These are phyloP conservation scores for Athrips mouffetella DNA, from an alignment of 2,888 invertebrate genomes.

Conservation along the genomic window DNA sequence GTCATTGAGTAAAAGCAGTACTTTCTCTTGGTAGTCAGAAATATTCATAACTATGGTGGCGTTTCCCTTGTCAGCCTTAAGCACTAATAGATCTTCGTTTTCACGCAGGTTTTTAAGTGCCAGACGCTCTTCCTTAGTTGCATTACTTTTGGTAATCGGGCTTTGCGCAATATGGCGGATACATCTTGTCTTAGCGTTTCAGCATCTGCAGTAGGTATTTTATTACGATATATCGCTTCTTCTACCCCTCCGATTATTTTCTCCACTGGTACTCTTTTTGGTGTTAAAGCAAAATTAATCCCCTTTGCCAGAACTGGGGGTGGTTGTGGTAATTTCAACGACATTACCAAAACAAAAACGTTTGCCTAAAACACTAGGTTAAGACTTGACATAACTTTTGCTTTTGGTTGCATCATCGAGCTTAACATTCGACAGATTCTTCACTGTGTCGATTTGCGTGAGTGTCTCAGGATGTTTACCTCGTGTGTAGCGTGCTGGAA, in stretches of 20 bases:
- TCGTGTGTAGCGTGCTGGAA: too few species aligned
- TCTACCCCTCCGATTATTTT: background rate
- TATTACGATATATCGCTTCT: background rate
- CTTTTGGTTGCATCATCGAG: too few species aligned
- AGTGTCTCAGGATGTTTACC: too few species aligned
- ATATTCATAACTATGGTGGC: background rate
- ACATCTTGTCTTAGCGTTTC: background rate
- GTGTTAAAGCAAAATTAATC: background rate
- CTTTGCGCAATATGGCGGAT: background rate
- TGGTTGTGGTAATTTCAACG: too few species aligned
- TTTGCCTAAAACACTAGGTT: too few species aligned
- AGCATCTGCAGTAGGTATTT: background rate
- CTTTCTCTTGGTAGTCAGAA: background rate
- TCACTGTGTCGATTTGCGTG: too few species aligned
- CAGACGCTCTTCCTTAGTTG: background rate
- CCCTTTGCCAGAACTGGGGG: background rate
- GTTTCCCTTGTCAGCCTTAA: background rate
- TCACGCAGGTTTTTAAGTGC: background rate
- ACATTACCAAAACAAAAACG: too few species aligned
- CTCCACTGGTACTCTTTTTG: background rate
- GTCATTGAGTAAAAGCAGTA: too few species aligned
- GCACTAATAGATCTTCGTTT: background rate
- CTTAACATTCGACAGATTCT: too few species aligned
- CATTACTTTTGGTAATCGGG: background rate
- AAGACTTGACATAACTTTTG: too few species aligned